These are phyloP conservation scores for Dryococelus australis DNA, from an alignment of 2,888 invertebrate species.

Conservation along the genomic window DNA sequence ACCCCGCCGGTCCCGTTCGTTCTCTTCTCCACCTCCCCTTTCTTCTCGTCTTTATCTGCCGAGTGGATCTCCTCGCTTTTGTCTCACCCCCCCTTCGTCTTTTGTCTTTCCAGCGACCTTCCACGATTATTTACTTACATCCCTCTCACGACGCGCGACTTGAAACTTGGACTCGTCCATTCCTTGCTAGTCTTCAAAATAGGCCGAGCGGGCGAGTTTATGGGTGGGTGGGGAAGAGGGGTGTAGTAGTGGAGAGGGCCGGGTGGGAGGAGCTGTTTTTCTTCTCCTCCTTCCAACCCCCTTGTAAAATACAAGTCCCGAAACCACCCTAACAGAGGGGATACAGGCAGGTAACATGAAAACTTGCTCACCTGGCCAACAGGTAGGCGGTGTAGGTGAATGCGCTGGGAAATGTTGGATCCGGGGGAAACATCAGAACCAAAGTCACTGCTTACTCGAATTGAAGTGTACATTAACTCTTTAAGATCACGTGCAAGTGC, in stretches of 20 bases:
- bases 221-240: not conserved
- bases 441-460: too few relatives aligned
- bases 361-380: slow-evolving; percentile 6
- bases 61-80: slow-evolving; percentile 25
- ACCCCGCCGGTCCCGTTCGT: not conserved
- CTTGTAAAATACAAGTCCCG: not conserved
- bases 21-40: not conserved
- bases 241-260: not conserved
- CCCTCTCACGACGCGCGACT: not conserved
- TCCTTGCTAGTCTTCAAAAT: slow-evolving; percentile 18
- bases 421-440: not conserved
- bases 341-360: slow-evolving; percentile 2
- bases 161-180: slow-evolving; percentile 29
- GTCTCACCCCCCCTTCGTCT: slow-evolving; percentile 19
- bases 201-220: slow-evolving; percentile 12
- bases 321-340: slow-evolving; percentile 26
- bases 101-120: slow-evolving; percentile 28
- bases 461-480: not conserved
- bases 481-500: not conserved
- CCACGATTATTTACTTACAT: slow-evolving; percentile 22
- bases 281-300: slow-evolving; percentile 18
- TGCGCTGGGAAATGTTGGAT: not conserved
- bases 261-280: not conserved
- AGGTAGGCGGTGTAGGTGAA: not conserved
- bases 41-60: not conserved